Conservation (phyloP, 1,140 invertebrate species). For the Brachionus asplanchnoidis region DNA sequence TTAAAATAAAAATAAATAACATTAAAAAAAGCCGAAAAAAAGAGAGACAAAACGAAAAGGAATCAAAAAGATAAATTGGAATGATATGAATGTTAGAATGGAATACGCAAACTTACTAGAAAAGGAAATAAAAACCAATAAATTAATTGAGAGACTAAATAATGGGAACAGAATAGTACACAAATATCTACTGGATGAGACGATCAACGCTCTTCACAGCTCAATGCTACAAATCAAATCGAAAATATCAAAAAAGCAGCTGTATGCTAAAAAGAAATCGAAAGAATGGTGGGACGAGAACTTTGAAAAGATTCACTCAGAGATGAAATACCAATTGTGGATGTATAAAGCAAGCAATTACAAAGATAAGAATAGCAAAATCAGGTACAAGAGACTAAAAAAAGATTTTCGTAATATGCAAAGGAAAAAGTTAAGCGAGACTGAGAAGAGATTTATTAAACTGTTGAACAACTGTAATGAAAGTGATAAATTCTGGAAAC, state of each 20-base stretch:
- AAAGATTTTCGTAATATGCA: constrained; percentile 18
- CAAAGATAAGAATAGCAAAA: background rate
- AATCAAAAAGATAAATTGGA: background rate
- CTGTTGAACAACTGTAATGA: background rate
- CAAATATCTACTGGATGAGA: background rate
- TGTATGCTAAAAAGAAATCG: background rate
- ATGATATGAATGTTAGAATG: background rate
- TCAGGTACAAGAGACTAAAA: constrained; percentile 33
- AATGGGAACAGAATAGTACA: background rate
- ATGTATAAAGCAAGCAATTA: constrained; percentile 6
- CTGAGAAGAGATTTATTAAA: constrained; percentile 2
- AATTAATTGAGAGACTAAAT: background rate
- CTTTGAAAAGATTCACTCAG: background rate
- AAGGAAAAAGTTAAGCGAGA: background rate
- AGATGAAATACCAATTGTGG: constrained; percentile 31
- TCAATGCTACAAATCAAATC: background rate
- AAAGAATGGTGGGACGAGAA: constrained; percentile 16
- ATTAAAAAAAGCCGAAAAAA: background rate
- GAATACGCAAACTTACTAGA: background rate
- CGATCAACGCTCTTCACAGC: background rate
- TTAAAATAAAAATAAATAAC: background rate
- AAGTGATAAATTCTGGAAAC: background rate
- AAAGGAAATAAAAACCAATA: background rate
- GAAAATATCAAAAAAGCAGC: background rate
- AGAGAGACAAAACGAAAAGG: background rate